Evolutionary conservation across 2,888 invertebrate genomes (phyloP), one percentile per base, ranked within the genome.

Genomic region (Harpalus rufipes): DNA sequence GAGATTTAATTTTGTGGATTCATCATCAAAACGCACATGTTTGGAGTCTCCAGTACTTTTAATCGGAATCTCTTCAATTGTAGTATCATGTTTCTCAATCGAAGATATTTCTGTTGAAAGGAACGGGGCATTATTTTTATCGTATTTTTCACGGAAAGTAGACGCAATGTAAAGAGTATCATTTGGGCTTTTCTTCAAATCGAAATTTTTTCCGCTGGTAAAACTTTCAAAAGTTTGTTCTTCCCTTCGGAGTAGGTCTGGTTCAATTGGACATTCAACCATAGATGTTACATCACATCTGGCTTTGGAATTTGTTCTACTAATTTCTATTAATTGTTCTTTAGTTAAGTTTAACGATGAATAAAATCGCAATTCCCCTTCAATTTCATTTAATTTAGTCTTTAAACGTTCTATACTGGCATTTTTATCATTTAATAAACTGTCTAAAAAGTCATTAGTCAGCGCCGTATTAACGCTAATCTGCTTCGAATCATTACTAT

Each of bases 351-450:
- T 93, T 78, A 94, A 89, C 39, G 94, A 94, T 89, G 93, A 89
- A 86, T 92, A 93, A 0, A 90, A 88, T 83, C 93, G 92, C 6
- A 94, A 87, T 86, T 93, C 91, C 56, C 89, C 91, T 87, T 93
- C 93, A n/a, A 92, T 92, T 83, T 93, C 93, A 0, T 89, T 90
- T 14, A 94, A 87, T 87, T 93, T 93, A 1, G 92, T 92, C 58
- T 93, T 92, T 39, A 96, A 89, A 80, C 92, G 92, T 85, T 94
- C 93, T 44, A 95, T 95, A 87, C 96, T 94, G 51, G 93, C 93
- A 86, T 95, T 95, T 88, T 96, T 96, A 87, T 95, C 94, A 0
- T 93, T 92, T 83, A 95, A 89, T 90, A 95, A 93, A 10, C 93
- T 93, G 86, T 94, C 93, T 87, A 95, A 92, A 7, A 93, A 68